phyloP scores from a whole-genome alignment of 2,888 invertebrate genomes.

The Drosophila multiciliata region DNA sequence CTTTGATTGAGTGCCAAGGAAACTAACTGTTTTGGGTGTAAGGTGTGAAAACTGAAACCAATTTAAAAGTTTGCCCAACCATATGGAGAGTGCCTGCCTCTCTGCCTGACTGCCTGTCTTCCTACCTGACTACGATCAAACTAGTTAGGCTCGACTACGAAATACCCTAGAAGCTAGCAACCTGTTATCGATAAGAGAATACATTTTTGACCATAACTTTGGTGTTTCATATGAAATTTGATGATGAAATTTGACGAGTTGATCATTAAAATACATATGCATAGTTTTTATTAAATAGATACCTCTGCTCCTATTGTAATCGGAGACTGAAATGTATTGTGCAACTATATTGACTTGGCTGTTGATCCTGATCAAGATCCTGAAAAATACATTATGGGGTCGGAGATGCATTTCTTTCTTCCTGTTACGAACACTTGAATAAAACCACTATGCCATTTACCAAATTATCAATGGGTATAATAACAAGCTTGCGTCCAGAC shows the following conservation, averaged over 20 bases:
- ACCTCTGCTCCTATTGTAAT: neutral
- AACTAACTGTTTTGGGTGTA: conserved; percentile 54
- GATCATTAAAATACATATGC: neutral
- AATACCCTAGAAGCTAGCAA: neutral
- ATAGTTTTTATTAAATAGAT: neutral
- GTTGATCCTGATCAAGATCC: neutral
- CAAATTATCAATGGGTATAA: neutral
- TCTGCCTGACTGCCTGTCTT: neutral
- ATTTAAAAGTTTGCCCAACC: conserved; percentile 74
- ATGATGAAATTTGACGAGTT: neutral
- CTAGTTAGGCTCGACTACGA: neutral
- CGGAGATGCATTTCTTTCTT: neutral
- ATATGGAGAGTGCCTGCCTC: conserved; percentile 58
- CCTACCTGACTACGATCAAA: conserved; percentile 30
- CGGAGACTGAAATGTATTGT: neutral
- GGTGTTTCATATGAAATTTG: neutral
- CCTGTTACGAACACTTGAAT: neutral
- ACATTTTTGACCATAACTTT: neutral
- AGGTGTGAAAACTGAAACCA: conserved; percentile 78
- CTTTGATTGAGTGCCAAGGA: conserved; percentile 69
- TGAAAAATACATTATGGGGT: neutral
- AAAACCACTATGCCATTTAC: neutral
- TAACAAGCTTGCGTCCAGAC: conserved; percentile 3
- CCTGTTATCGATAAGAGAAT: neutral
- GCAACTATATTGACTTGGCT: neutral